These are phyloP conservation scores for Watsonalla binaria DNA, from an alignment of 2,888 invertebrate species.

Conservation along the genomic window DNA sequence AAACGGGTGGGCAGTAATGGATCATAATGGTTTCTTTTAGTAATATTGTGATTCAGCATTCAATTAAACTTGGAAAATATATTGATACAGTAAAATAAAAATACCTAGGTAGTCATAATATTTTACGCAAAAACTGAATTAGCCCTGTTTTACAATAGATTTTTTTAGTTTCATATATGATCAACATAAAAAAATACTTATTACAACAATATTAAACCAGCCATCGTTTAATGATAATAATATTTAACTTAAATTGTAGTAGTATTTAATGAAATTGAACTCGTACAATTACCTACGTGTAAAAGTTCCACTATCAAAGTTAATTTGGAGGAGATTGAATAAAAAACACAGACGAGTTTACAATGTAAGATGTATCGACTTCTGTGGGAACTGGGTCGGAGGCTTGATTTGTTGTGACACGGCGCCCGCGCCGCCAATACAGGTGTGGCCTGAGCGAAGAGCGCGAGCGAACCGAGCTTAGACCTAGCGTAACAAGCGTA, in stretches of 20 bases:
- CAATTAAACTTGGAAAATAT: no score
- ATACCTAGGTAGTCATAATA: no score
- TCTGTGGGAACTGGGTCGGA: constrained; percentile 70
- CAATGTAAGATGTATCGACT: constrained; percentile 27
- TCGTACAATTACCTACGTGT: background rate
- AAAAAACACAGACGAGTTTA: constrained; percentile 5
- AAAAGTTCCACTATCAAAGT: background rate
- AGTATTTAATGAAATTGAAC: background rate
- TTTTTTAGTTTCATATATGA: no score
- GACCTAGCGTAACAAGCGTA: no score
- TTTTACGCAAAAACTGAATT: no score
- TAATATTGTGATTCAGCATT: no score
- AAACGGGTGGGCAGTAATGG: no score
- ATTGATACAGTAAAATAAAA: no score
- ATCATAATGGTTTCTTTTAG: no score
- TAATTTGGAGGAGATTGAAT: background rate
- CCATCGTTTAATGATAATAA: background rate
- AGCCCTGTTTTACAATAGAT: no score
- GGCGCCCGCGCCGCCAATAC: constrained; percentile 52
- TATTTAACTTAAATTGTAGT: no score
- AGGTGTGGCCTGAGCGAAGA: constrained; percentile 31
- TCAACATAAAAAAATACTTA: no score
- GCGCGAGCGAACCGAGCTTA: constrained; percentile 1
- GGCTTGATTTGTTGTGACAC: constrained; percentile 61
- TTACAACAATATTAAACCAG: background rate